Evolutionary conservation across 2,888 invertebrate genomes (phyloP).

Genomic region (Agonopterix alstromeriana): DNA sequence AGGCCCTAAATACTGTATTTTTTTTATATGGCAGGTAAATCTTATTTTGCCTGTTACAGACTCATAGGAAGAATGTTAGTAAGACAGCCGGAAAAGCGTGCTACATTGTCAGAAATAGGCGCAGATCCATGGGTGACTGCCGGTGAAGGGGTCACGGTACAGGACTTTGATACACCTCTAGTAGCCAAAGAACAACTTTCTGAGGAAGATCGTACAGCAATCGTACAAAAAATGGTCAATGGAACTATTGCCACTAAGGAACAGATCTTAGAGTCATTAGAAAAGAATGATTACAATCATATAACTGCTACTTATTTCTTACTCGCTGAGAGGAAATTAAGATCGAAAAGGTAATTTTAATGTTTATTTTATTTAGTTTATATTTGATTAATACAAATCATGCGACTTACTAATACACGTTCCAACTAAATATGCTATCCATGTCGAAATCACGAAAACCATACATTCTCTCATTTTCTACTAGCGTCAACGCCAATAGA

Average conservation of each 20-base stretch:
- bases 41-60: constrained; percentile 47
- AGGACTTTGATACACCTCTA: constrained; percentile 84
- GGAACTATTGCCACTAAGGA: constrained; percentile 97
- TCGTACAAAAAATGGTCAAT: constrained; percentile 97
- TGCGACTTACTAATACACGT: not conserved
- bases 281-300: constrained; percentile 98
- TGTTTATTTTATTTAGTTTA: not conserved
- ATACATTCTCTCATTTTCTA: too few species aligned
- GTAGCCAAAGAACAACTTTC: constrained; percentile 93
- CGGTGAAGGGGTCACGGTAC: constrained; percentile 68
- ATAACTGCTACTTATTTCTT: constrained; percentile 99
- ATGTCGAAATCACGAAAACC: too few species aligned
- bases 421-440: too few species aligned
- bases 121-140: constrained; percentile 89
- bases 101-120: constrained; percentile 91
- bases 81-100: constrained; percentile 93
- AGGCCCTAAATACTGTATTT: too few species aligned
- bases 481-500: too few species aligned
- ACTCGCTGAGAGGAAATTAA: constrained; percentile 93
- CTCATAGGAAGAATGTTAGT: constrained; percentile 96
- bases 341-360: constrained; percentile 79
- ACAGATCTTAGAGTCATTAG: constrained; percentile 94
- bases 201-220: constrained; percentile 93
- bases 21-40: too few species aligned
- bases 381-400: not conserved